phyloP scores from a whole-genome alignment of 1,140 invertebrate species.

The Fopius arisanus region DNA sequence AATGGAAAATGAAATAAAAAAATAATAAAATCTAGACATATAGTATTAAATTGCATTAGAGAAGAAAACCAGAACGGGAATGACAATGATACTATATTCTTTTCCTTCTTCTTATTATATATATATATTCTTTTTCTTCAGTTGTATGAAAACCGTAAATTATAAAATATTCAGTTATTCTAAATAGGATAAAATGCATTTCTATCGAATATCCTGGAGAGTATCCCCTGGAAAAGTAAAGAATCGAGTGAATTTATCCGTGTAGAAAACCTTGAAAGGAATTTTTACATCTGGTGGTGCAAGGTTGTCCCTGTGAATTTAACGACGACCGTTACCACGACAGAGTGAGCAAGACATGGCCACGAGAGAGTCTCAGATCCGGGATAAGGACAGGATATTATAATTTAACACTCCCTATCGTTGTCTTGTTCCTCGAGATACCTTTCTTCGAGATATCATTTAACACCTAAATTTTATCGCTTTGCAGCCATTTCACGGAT shows the following conservation, averaged over 20 bases:
- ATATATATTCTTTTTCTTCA: too few relatives aligned
- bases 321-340: slow-evolving; percentile 18
- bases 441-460: not conserved
- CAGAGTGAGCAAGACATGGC: not conserved
- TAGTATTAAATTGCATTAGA: too few relatives aligned
- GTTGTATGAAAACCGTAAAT: too few relatives aligned
- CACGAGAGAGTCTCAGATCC: not conserved
- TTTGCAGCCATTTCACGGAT: not conserved
- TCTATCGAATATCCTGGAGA: too few relatives aligned
- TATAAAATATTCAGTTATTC: too few relatives aligned
- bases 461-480: not conserved
- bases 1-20: too few relatives aligned
- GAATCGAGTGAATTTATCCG: not conserved
- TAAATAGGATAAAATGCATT: too few relatives aligned
- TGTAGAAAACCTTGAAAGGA: not conserved
- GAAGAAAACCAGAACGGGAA: too few relatives aligned
- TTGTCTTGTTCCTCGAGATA: not conserved
- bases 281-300: not conserved
- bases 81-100: too few relatives aligned
- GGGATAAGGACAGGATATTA: not conserved
- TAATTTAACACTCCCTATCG: not conserved
- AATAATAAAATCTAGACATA: too few relatives aligned
- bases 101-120: too few relatives aligned
- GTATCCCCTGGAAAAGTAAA: not conserved
- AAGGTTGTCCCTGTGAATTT: slow-evolving; percentile 22